A percentile compares a stretch with the other conserved stretches of the same genome.
These are phyloP conservation scores for Ceratina calcarata DNA, from an alignment of 1,140 invertebrate species.

Conservation along the genomic window DNA sequence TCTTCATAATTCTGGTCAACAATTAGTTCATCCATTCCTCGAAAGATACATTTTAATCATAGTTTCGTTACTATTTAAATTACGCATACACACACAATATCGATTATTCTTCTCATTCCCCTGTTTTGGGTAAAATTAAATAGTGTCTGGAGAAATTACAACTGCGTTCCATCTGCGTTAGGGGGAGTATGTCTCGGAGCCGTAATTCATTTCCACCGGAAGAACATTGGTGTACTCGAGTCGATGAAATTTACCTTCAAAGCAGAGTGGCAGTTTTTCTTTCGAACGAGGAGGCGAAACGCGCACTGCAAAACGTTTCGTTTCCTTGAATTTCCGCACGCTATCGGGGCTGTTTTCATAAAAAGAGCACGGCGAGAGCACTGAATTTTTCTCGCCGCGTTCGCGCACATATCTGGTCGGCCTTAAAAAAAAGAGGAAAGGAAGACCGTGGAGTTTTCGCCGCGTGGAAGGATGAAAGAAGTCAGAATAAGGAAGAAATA, in stretches of 20 bases:
- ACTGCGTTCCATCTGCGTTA: too few species aligned
- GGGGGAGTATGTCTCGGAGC: neutral
- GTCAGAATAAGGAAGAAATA: slow-evolving; percentile 35
- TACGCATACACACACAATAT: too few species aligned
- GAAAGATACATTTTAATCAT: too few species aligned
- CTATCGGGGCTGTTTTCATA: neutral
- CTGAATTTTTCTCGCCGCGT: neutral
- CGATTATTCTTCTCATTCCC: too few species aligned
- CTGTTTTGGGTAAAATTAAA: too few species aligned
- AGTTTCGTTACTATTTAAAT: too few species aligned
- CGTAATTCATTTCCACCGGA: neutral
- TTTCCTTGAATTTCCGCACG: neutral
- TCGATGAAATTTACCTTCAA: slow-evolving; percentile 15
- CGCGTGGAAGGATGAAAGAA: neutral
- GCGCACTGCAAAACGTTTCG: neutral
- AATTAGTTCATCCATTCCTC: too few species aligned
- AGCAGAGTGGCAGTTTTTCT: slow-evolving; percentile 13
- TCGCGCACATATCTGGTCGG: neutral
- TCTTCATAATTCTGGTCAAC: too few species aligned
- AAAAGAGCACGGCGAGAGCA: neutral
- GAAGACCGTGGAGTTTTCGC: neutral
- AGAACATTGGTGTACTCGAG: neutral
- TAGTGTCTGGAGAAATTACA: too few species aligned
- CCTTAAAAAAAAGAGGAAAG: neutral
- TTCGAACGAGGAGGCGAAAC: neutral